Conservation (phyloP, 37 sponge, comb jelly and placozoan genomes). For the Geodia barretti region DNA sequence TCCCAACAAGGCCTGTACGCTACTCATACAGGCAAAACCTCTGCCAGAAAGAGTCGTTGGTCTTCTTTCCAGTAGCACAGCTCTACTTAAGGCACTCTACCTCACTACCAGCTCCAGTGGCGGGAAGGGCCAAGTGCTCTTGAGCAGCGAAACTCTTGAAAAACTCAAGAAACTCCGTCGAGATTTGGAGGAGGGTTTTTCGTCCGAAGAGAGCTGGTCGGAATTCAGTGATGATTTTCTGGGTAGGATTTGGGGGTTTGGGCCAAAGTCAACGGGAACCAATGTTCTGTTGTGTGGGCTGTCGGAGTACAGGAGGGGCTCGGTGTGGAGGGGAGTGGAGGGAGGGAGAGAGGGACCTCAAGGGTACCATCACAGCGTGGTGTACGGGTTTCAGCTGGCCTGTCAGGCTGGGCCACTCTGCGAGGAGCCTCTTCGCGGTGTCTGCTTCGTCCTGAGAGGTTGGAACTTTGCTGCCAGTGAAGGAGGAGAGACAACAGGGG, state of each 20-base stretch:
- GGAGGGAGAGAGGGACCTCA: constrained; percentile 5
- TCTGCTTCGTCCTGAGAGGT: constrained; percentile 72
- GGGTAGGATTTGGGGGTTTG: constrained; percentile 89
- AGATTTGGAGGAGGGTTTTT: constrained; percentile 35
- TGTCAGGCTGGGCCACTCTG: constrained; percentile 95
- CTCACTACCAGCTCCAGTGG: not conserved
- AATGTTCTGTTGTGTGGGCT: constrained; percentile 86
- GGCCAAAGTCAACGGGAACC: constrained; percentile 82
- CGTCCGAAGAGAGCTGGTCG: not conserved
- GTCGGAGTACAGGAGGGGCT: constrained; percentile 46
- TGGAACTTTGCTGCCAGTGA: constrained; percentile 36
- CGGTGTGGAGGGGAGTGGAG: constrained; percentile 63
- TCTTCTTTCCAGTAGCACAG: constrained; percentile 45
- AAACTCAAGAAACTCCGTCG: constrained; percentile 37
- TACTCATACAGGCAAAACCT: constrained; percentile 64
- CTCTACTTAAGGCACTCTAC: constrained; percentile 51
- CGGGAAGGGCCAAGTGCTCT: not conserved
- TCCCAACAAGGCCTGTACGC: constrained; percentile 49
- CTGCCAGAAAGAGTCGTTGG: constrained; percentile 54
- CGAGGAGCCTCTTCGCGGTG: constrained; percentile 95
- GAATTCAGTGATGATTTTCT: constrained; percentile 41
- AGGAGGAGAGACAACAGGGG: not conserved
- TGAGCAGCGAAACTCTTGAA: constrained; percentile 31
- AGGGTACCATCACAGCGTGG: constrained; percentile 79
- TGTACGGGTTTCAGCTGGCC: constrained; percentile 95